phyloP scores from a whole-genome alignment of 1,140 invertebrate species.

The Episyrphus balteatus region DNA sequence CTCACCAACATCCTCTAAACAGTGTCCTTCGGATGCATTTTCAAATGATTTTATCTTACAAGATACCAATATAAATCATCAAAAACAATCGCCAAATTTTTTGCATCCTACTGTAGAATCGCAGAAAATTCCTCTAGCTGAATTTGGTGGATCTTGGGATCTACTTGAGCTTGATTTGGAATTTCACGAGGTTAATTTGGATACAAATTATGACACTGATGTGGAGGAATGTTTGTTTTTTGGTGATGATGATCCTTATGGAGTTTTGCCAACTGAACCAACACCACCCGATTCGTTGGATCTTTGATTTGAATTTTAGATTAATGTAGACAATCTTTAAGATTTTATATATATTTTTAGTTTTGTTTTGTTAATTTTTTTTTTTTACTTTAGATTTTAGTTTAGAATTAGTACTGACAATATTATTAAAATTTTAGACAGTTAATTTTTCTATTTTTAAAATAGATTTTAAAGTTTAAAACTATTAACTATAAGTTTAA shows the following conservation, averaged over 20 bases:
- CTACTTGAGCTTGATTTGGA: slow-evolving; percentile 32
- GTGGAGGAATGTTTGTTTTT: slow-evolving; percentile 47
- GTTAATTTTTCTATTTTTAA: too few species aligned
- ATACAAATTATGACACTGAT: slow-evolving; percentile 38
- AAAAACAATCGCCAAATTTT: neutral
- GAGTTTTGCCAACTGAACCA: slow-evolving; percentile 30
- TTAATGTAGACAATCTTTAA: neutral
- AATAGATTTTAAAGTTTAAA: too few species aligned
- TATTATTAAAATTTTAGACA: too few species aligned
- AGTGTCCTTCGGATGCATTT: slow-evolving; percentile 29
- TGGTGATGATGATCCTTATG: slow-evolving; percentile 37
- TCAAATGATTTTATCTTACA: slow-evolving; percentile 33
- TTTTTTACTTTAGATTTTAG: too few species aligned
- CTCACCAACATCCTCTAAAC: slow-evolving; percentile 40
- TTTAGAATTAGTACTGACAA: too few species aligned
- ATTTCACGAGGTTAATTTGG: slow-evolving; percentile 32
- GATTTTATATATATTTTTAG: neutral
- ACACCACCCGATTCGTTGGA: slow-evolving; percentile 36
- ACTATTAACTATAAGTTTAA: too few species aligned
- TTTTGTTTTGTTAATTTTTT: neutral
- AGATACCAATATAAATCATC: slow-evolving; percentile 2
- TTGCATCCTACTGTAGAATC: neutral
- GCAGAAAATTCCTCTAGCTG: slow-evolving; percentile 20
- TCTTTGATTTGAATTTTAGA: slow-evolving; percentile 37
- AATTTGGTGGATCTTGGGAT: slow-evolving; percentile 36